These are phyloP conservation scores for Palloptera scutellata DNA, from an alignment of 2,888 invertebrate genomes.

Conservation along the genomic window DNA sequence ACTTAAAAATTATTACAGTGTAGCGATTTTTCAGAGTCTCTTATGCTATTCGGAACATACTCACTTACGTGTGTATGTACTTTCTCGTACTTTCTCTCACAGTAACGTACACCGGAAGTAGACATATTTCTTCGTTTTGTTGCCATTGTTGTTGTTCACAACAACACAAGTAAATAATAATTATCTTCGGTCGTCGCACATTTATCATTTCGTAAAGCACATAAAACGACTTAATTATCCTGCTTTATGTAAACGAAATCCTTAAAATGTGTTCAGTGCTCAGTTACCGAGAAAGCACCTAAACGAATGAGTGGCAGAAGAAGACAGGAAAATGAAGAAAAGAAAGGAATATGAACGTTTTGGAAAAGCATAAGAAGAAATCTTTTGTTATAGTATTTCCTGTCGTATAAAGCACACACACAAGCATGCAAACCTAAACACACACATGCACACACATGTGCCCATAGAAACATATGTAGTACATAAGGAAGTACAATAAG, in stretches of 20 bases:
- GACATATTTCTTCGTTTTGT: slow-evolving; percentile 5
- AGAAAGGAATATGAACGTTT: background rate
- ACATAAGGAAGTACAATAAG: background rate
- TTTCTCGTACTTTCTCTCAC: too few relatives aligned
- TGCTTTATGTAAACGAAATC: slow-evolving; percentile 25
- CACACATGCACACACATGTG: background rate
- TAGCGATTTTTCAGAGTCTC: too few relatives aligned
- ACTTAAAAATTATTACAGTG: too few relatives aligned
- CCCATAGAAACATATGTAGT: background rate
- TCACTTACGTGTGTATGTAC: too few relatives aligned
- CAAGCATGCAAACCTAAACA: background rate
- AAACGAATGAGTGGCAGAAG: too few relatives aligned
- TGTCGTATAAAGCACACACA: background rate
- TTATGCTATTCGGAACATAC: too few relatives aligned
- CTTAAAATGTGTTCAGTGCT: slow-evolving; percentile 10
- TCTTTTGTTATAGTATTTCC: background rate
- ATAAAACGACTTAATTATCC: slow-evolving; percentile 24
- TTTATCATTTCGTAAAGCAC: slow-evolving; percentile 21
- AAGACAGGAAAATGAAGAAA: background rate
- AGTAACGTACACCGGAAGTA: slow-evolving; percentile 6
- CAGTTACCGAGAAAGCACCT: background rate
- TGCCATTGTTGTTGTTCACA: background rate
- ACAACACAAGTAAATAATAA: slow-evolving; percentile 19
- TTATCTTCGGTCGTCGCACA: slow-evolving; percentile 12
- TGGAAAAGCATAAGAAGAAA: background rate